These are phyloP conservation scores for Hetaerina titia DNA, from an alignment of 2,888 invertebrate genomes.

Conservation along the genomic window DNA sequence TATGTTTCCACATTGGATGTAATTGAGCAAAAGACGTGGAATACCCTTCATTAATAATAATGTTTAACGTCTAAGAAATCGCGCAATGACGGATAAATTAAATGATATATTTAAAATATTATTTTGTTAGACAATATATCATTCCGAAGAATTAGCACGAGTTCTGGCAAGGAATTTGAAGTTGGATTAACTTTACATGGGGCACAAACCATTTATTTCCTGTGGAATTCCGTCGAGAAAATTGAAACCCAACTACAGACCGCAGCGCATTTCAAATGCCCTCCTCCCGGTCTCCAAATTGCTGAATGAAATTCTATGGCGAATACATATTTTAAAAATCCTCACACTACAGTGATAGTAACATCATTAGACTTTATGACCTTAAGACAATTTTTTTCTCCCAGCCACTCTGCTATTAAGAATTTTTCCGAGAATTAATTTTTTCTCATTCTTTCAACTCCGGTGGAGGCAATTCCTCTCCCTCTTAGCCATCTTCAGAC, in stretches of 20 bases:
- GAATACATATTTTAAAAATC: background rate
- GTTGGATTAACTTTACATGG: background rate
- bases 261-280: background rate
- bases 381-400: background rate
- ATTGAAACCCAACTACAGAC: background rate
- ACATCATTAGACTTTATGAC: background rate
- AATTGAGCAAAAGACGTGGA: too few relatives aligned
- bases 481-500: background rate
- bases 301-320: background rate
- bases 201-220: background rate
- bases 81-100: too few relatives aligned
- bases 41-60: too few relatives aligned
- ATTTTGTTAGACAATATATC: background rate
- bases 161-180: background rate
- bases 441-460: slow-evolving; percentile 12
- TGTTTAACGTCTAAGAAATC: background rate
- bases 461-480: slow-evolving; percentile 1
- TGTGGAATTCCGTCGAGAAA: background rate
- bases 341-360: background rate
- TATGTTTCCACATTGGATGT: too few relatives aligned
- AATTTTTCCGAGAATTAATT: background rate
- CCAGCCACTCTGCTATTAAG: slow-evolving; percentile 3
- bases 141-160: background rate
- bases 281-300: background rate
- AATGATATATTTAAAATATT: background rate